Evolutionary conservation across 1,140 invertebrate genomes (phyloP).

Genomic region (Gonatopus flavifemur): DNA sequence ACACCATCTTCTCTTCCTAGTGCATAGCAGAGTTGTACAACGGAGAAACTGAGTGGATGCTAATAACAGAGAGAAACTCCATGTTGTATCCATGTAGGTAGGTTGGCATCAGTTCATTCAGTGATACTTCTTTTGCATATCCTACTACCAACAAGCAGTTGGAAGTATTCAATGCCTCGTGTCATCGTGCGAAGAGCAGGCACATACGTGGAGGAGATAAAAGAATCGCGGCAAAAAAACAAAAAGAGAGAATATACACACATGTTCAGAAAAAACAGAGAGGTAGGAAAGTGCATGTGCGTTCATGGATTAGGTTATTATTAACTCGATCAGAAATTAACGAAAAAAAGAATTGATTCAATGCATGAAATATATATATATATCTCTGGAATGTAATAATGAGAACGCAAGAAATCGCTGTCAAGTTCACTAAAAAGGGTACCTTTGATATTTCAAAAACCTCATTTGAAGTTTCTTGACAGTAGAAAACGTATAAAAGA

Average conservation of each 20-base stretch:
- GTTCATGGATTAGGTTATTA: too few relatives aligned
- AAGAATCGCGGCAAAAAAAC: neutral
- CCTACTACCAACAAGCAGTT: conserved; percentile 21
- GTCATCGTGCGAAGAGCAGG: conserved; percentile 29
- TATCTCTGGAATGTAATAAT: too few relatives aligned
- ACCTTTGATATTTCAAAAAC: too few relatives aligned
- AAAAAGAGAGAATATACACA: conserved; percentile 1
- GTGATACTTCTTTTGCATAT: conserved; percentile 40
- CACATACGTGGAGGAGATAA: conserved; percentile 6
- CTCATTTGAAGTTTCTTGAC: too few relatives aligned
- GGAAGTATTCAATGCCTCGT: conserved; percentile 35
- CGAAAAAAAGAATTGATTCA: too few relatives aligned
- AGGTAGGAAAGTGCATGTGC: too few relatives aligned
- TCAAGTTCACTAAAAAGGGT: too few relatives aligned
- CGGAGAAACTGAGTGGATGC: conserved; percentile 37
- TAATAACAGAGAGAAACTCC: conserved; percentile 47
- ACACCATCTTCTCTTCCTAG: neutral
- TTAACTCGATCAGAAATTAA: too few relatives aligned
- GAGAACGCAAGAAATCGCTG: too few relatives aligned
- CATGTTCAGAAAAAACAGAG: too few relatives aligned
- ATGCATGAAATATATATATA: too few relatives aligned
- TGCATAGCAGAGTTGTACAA: conserved; percentile 10
- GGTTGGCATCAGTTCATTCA: conserved; percentile 39
- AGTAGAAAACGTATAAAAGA: too few relatives aligned
- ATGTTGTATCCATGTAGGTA: conserved; percentile 33